These are phyloP conservation scores for Cheirogaleus major DNA, from an alignment of 2,797 vertebrate genomes.

Conservation along the genomic window DNA sequence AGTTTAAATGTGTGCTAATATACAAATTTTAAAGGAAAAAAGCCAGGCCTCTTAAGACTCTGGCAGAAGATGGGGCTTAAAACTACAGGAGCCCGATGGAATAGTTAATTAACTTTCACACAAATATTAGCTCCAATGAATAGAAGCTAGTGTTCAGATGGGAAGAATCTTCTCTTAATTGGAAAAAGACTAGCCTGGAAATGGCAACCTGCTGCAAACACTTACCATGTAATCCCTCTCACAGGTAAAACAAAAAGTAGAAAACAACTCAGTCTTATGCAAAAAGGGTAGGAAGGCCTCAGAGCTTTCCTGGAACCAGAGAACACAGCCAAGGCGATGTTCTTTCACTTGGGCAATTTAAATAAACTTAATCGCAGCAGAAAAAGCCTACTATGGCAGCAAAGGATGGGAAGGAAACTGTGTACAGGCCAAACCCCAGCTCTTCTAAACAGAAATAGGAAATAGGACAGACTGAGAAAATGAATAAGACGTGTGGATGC, in stretches of 20 bases:
- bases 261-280: conserved; percentile 29
- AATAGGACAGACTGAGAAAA: background rate
- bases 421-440: background rate
- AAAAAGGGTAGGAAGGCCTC: conserved; percentile 16
- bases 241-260: conserved; percentile 53
- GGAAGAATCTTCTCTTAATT: conserved; percentile 37
- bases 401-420: background rate
- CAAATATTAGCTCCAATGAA: conserved; percentile 24
- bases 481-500: background rate
- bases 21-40: conserved; percentile 29
- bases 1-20: conserved; percentile 15
- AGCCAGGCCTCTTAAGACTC: conserved; percentile 11
- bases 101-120: conserved; percentile 52
- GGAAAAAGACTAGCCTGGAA: conserved; percentile 48
- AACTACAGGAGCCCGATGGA: background rate
- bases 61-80: conserved; percentile 25
- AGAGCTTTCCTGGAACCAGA: background rate
- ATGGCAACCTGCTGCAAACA: conserved; percentile 7
- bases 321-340: background rate
- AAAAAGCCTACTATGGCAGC: background rate
- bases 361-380: background rate
- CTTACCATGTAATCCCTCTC: background rate
- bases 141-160: background rate
- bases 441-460: background rate
- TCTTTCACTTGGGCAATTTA: conserved; percentile 11